These are phyloP conservation scores for Nycticorax nycticorax DNA, from an alignment of 2,113 vertebrate species.

Conservation along the genomic window DNA sequence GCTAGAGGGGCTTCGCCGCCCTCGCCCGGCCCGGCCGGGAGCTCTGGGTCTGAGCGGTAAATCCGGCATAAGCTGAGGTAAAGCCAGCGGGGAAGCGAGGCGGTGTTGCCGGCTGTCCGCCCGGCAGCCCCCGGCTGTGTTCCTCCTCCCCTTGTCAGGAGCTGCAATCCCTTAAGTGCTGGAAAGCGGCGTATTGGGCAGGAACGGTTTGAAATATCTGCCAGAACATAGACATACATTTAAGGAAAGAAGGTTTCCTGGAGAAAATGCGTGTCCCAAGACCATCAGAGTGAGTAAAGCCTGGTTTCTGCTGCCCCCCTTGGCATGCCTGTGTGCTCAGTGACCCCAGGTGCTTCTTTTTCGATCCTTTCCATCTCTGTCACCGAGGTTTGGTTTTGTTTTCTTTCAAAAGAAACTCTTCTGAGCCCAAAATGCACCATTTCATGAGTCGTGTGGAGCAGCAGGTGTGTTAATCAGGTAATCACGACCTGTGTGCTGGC, in stretches of 20 bases:
- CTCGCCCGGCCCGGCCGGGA: neutral
- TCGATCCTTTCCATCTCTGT: fast-evolving
- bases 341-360: neutral
- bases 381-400: neutral
- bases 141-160: too few species aligned
- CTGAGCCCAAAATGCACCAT: fast-evolving
- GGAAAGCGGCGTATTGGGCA: neutral
- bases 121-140: neutral
- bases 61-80: neutral
- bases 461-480: fast-evolving
- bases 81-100: neutral
- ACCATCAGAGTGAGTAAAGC: neutral
- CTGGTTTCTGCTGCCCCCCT: neutral
- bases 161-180: fast-evolving
- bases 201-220: neutral
- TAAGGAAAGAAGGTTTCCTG: neutral
- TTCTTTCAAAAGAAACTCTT: neutral
- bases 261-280: neutral
- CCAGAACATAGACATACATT: fast-evolving
- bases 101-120: neutral
- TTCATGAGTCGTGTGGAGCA: fast-evolving
- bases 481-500: neutral
- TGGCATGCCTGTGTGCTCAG: fast-evolving
- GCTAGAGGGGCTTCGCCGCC: neutral
- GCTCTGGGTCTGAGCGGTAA: neutral